Evolutionary conservation across 1,140 invertebrate genomes (phyloP).

Genomic region (Drosophila parabipectinata): DNA sequence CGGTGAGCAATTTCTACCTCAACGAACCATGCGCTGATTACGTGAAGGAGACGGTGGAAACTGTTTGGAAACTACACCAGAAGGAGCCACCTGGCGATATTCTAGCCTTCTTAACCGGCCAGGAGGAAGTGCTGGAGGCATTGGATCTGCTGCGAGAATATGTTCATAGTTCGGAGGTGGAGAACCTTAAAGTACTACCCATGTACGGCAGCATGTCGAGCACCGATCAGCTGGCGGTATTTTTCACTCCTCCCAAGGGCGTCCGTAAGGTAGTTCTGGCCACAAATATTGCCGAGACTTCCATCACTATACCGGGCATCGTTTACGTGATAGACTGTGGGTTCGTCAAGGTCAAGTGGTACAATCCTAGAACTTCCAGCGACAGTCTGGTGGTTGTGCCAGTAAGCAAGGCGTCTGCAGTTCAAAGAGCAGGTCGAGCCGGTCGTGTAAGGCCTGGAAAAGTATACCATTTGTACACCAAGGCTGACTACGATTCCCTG

Average conservation of each 20-base stretch:
- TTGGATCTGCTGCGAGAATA: slow-evolving; percentile 89
- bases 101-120: slow-evolving; percentile 96
- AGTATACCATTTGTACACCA: slow-evolving; percentile 91
- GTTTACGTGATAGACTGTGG: slow-evolving; percentile 98
- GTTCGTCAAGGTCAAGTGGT: slow-evolving; percentile 98
- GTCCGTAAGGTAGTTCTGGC: slow-evolving; percentile 96
- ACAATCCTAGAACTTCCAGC: slow-evolving; percentile 92
- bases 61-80: slow-evolving; percentile 94
- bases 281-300: slow-evolving; percentile 99
- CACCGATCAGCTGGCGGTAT: slow-evolving; percentile 94
- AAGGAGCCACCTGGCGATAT: slow-evolving; percentile 94
- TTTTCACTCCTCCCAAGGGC: slow-evolving; percentile 90
- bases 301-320: slow-evolving; percentile 93
- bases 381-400: slow-evolving; percentile 94
- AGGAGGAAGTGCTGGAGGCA: slow-evolving; percentile 94
- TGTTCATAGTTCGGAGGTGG: slow-evolving; percentile 85
- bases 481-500: slow-evolving; percentile 91
- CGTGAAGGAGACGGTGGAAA: slow-evolving; percentile 93
- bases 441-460: slow-evolving; percentile 94
- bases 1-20: slow-evolving; percentile 94
- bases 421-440: slow-evolving; percentile 96
- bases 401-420: slow-evolving; percentile 94
- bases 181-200: slow-evolving; percentile 91
- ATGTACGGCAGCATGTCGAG: slow-evolving; percentile 96
- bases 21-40: slow-evolving; percentile 96